A percentile compares a stretch with the other conserved stretches of the same genome.
Evolutionary conservation across 1,140 invertebrate genomes (phyloP).

Genomic region (Fopius arisanus): DNA sequence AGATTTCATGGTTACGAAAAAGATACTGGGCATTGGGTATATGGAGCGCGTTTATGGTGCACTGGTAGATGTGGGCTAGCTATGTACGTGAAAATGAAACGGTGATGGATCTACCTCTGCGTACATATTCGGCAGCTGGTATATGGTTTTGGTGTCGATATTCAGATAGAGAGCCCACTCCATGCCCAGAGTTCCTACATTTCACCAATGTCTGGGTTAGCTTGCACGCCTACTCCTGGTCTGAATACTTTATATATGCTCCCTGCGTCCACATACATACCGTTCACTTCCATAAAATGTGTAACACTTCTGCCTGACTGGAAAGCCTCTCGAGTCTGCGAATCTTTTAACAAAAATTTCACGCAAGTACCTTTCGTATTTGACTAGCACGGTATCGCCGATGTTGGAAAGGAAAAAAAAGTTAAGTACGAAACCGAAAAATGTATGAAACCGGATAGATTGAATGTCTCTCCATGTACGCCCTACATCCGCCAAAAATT

Average conservation of each 20-base stretch:
- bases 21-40: neutral
- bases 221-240: constrained; percentile 19
- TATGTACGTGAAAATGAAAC: neutral
- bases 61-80: neutral
- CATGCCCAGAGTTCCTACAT: neutral
- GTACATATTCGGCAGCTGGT: neutral
- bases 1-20: constrained; percentile 23
- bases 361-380: neutral
- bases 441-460: constrained; percentile 26
- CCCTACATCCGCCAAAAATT: constrained; percentile 6
- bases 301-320: neutral
- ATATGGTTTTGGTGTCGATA: constrained; percentile 13
- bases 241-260: constrained; percentile 36
- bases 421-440: constrained; percentile 20
- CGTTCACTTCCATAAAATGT: neutral
- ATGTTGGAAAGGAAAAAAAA: neutral
- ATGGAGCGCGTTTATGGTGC: neutral
- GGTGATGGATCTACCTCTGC: neutral
- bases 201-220: neutral
- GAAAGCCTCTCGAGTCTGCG: neutral
- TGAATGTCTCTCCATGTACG: constrained; percentile 21
- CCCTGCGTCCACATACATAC: neutral
- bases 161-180: neutral
- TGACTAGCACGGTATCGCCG: neutral
- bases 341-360: constrained; percentile 7